Evolutionary conservation across 2,113 vertebrate genomes (phyloP).

Genomic region (Clupea harengus): DNA sequence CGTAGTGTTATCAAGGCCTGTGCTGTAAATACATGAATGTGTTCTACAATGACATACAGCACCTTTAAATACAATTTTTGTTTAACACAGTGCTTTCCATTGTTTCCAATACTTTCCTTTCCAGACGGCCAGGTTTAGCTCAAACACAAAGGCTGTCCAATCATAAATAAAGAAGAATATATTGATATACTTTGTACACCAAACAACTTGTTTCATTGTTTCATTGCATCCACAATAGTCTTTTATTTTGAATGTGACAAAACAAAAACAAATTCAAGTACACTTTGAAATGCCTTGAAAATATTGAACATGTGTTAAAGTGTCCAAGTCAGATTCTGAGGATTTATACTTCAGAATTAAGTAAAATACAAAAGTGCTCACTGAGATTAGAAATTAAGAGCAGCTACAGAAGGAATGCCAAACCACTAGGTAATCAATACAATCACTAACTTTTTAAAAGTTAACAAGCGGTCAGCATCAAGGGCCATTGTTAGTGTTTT

Average conservation of each 20-base stretch:
- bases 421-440: neutral
- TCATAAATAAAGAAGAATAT: neutral
- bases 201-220: neutral
- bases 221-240: neutral
- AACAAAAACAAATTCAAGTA: neutral
- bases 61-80: too few species aligned
- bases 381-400: neutral
- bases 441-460: too few species aligned
- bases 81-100: neutral
- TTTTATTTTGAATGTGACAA: neutral
- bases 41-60: too few species aligned
- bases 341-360: neutral
- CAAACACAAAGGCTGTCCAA: too few species aligned
- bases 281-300: neutral
- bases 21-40: too few species aligned
- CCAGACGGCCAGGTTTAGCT: too few species aligned
- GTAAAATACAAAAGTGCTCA: neutral
- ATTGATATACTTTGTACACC: neutral
- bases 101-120: neutral
- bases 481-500: neutral
- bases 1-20: too few species aligned
- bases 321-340: neutral
- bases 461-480: neutral
- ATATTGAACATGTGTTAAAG: neutral
- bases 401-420: neutral